phyloP scores from a whole-genome alignment of 2,797 vertebrate genomes.

The Cyclopterus lumpus region DNA sequence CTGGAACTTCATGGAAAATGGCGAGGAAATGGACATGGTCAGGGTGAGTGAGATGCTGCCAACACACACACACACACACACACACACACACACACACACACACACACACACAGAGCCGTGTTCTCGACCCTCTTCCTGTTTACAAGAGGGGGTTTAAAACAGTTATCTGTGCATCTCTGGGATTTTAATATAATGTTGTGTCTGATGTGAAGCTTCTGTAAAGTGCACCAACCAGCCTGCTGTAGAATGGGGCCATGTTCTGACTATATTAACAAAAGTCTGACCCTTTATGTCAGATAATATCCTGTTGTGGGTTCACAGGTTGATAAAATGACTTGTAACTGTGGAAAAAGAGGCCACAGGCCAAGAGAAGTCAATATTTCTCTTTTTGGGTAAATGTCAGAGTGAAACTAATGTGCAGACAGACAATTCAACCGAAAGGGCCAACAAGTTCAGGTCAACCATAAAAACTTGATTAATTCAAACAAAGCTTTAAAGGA shows the following conservation, averaged over 20 bases:
- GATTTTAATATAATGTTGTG: conserved; percentile 37
- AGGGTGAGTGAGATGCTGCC: conserved; percentile 81
- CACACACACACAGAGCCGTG: conserved; percentile 8
- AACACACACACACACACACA: not conserved
- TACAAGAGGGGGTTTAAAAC: conserved; percentile 8
- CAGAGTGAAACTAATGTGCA: not conserved
- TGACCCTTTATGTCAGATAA: not conserved
- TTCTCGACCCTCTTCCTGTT: conserved; percentile 50
- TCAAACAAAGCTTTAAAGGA: not conserved
- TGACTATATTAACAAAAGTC: not conserved
- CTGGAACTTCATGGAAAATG: conserved; percentile 93
- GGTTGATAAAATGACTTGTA: conserved; percentile 1
- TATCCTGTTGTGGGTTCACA: not conserved
- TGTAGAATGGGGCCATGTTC: not conserved
- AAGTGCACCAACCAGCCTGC: not conserved
- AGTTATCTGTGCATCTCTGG: conserved; percentile 36
- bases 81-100: not conserved
- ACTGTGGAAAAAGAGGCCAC: not conserved
- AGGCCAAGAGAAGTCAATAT: not conserved
- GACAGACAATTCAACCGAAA: not conserved
- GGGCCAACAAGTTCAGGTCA: not conserved
- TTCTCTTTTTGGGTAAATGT: not conserved
- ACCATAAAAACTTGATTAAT: not conserved
- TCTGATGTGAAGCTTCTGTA: conserved; percentile 10
- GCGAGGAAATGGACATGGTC: conserved; percentile 93